Conservation (phyloP, 2,888 invertebrate species). For the Xestia xanthographa region DNA sequence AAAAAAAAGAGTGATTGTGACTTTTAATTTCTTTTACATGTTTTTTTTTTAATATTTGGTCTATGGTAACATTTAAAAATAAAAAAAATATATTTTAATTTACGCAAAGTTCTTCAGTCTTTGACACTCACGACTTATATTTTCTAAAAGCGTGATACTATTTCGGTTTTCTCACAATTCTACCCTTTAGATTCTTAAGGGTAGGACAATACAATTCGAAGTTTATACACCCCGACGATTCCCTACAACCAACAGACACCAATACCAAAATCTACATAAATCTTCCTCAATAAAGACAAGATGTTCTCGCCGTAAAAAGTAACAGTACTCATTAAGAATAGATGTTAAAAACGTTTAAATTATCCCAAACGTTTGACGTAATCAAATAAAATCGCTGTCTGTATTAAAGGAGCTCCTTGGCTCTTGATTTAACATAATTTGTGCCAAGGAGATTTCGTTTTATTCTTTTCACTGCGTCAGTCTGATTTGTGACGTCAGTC, state of each 20-base stretch:
- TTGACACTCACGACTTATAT: too few relatives aligned
- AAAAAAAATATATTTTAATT: too few relatives aligned
- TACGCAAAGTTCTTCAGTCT: too few relatives aligned
- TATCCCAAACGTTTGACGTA: constrained; percentile 74
- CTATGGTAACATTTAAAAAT: background rate
- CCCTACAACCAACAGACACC: background rate
- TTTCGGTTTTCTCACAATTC: background rate
- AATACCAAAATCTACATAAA: constrained; percentile 48
- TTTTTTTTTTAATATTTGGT: background rate
- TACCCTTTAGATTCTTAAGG: background rate
- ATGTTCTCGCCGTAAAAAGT: constrained; percentile 54
- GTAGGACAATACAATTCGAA: background rate
- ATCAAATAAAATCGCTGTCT: constrained; percentile 81
- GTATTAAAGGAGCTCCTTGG: constrained; percentile 74
- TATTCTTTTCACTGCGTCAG: constrained; percentile 71
- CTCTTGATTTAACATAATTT: constrained; percentile 80
- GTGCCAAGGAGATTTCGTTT: constrained; percentile 74
- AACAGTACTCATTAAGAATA: constrained; percentile 65
- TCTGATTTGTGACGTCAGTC: constrained; percentile 72
- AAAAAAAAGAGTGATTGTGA: background rate
- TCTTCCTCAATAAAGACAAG: constrained; percentile 45
- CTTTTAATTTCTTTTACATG: background rate
- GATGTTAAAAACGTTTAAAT: constrained; percentile 72
- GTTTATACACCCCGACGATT: background rate
- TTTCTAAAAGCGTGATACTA: too few relatives aligned